Base-by-base conservation (phyloP, 2,113 vertebrate genomes). In the Triplophysa dalaica region DNA sequence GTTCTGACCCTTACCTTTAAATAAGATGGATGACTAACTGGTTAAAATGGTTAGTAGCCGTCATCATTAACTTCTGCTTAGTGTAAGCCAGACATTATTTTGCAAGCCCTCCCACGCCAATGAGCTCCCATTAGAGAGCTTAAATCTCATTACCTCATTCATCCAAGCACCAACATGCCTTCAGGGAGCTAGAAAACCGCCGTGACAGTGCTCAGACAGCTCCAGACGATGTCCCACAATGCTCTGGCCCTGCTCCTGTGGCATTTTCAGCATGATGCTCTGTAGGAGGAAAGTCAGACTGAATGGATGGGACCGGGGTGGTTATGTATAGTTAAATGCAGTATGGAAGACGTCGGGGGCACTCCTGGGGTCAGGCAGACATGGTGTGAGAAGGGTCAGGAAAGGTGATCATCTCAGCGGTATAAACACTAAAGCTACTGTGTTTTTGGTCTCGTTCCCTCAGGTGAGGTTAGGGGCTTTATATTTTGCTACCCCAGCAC, bases 221-320 rank as follows among this genome's bases (percentile, higher is more conserved):
- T 89, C 85, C 89, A 92, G 92, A 92, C 89, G 82, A 86, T 86
- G 81, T 88, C 86, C 84, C 78, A 70, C 72, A 81, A 85, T n/a
- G 82, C 68, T 83, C 83, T 50, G 82, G 89, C 86, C 79, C 80
- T 70, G 81, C 86, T 80, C 75, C 86, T 82, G 76, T 70, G 70
- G 87, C 84, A 78, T 85, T 86, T 87, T 78, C 79, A 85, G 81
- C 80, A 84, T 83, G 83, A 64, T 82, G 64, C 70, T 85, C 88
- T 90, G 91, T 91, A 87, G 87, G 90, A 92, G 89, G 82, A 89
- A 80, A 75, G 72, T 16, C 81, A 54, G 22, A 21, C 22, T 65
- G 66, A 87, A 85, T 81, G 75, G 75, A 85, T 82, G 83, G 65
- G 26, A 82, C 86, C 70, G 19, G 85, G 87, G 86, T 70, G 70